Evolutionary conservation across 2,797 vertebrate genomes (phyloP).

Genomic region (Percopsis omiscomaycus): DNA sequence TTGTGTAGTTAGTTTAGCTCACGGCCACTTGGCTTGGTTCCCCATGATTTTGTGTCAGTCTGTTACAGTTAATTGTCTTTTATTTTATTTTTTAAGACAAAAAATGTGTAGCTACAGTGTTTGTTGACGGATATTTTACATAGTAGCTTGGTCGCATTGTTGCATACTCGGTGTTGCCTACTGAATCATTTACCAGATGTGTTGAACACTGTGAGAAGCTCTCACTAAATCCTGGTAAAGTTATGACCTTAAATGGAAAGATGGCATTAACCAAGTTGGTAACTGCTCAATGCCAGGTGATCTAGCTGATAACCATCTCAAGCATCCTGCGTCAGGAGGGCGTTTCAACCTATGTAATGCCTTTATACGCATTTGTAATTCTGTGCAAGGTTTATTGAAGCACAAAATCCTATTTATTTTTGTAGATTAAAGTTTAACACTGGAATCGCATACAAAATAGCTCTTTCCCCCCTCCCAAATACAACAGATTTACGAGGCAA

Average conservation of each 20-base stretch:
- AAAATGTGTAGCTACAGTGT: constrained; percentile 1
- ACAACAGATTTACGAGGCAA: neutral
- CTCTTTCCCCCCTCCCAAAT: neutral
- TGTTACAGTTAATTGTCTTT: constrained; percentile 13
- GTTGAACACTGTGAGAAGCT: constrained; percentile 21
- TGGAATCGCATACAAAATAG: constrained; percentile 11
- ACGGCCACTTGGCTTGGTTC: constrained; percentile 10
- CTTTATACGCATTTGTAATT: constrained; percentile 57
- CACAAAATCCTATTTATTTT: constrained; percentile 59
- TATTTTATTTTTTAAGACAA: neutral
- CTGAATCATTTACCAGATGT: constrained; percentile 1
- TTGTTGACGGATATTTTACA: constrained; percentile 13
- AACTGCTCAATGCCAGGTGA: constrained; percentile 1
- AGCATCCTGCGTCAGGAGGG: constrained; percentile 40
- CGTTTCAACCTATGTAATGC: constrained; percentile 26
- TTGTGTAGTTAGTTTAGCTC: neutral
- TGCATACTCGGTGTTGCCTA: constrained; percentile 6
- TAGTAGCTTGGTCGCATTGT: constrained; percentile 14
- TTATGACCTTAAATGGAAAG: too few relatives aligned
- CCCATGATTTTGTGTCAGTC: constrained; percentile 7
- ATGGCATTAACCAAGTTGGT: too few relatives aligned
- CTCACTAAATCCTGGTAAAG: too few relatives aligned
- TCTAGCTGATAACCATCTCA: constrained; percentile 21
- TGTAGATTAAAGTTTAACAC: constrained; percentile 70
- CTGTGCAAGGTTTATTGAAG: constrained; percentile 61